Conservation (phyloP, 2,113 vertebrate genomes). For the Holacanthus passer region DNA sequence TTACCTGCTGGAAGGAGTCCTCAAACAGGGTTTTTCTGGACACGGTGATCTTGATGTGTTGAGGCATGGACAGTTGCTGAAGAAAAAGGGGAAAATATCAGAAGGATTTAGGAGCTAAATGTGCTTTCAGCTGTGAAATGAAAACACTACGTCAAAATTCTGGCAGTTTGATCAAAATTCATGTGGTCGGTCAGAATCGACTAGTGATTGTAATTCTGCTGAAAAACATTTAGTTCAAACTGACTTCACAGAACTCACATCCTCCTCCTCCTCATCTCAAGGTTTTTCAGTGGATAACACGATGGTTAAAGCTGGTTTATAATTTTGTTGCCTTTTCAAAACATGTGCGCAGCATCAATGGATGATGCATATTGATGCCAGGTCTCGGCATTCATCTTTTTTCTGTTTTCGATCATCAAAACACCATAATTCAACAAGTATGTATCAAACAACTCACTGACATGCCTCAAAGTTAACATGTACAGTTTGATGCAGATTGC, state of each 20-base stretch:
- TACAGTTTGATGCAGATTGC: not conserved
- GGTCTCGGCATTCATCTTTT: not conserved
- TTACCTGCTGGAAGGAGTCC: conserved; percentile 98
- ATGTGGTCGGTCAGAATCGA: too few species aligned
- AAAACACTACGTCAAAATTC: not conserved
- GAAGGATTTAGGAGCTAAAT: not conserved
- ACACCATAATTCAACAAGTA: not conserved
- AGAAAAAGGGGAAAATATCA: conserved; percentile 52
- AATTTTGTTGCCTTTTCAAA: not conserved
- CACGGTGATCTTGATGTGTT: conserved; percentile 97
- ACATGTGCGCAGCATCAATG: not conserved
- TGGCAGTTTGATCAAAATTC: too few species aligned
- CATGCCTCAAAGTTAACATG: not conserved
- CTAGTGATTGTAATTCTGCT: not conserved
- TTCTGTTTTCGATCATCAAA: not conserved
- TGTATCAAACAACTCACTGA: not conserved
- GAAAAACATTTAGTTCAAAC: not conserved
- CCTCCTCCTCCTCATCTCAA: not conserved
- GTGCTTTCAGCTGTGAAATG: too few species aligned
- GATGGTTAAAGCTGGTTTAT: not conserved
- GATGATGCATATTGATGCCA: not conserved
- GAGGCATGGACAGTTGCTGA: conserved; percentile 96
- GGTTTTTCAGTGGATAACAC: not conserved
- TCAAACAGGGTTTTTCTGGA: conserved; percentile 96
- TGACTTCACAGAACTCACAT: too few species aligned